These are phyloP conservation scores for Lamprotornis superbus DNA, from an alignment of 2,113 vertebrate genomes.

Conservation along the genomic window DNA sequence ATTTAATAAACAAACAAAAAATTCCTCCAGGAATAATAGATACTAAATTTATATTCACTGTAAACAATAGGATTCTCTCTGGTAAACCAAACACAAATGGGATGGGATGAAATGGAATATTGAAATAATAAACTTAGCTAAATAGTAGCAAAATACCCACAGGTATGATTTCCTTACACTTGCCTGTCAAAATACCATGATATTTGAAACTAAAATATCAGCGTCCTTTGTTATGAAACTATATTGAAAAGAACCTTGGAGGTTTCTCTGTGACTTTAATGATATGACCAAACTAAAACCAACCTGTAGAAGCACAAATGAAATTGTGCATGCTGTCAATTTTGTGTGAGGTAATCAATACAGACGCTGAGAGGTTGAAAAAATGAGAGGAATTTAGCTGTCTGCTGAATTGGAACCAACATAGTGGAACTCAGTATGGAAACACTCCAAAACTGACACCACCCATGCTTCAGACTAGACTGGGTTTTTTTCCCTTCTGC, in stretches of 20 bases:
- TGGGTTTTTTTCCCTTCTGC: neutral
- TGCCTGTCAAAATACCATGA: neutral
- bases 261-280: neutral
- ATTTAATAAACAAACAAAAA: neutral
- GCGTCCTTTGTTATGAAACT: neutral
- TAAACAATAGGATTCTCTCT: neutral
- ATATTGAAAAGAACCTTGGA: neutral
- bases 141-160: neutral
- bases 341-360: neutral
- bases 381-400: neutral
- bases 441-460: neutral
- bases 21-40: neutral
- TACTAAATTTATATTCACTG: neutral
- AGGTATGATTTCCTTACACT: neutral
- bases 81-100: neutral
- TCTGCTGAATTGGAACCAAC: neutral
- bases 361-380: neutral
- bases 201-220: slow-evolving; percentile 8
- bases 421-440: neutral
- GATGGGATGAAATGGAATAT: neutral
- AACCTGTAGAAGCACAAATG: neutral
- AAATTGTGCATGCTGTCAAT: neutral
- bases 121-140: neutral
- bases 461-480: neutral
- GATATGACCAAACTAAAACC: neutral